Evolutionary conservation across 2,888 invertebrate genomes (phyloP).

Genomic region (Tyria jacobaeae): DNA sequence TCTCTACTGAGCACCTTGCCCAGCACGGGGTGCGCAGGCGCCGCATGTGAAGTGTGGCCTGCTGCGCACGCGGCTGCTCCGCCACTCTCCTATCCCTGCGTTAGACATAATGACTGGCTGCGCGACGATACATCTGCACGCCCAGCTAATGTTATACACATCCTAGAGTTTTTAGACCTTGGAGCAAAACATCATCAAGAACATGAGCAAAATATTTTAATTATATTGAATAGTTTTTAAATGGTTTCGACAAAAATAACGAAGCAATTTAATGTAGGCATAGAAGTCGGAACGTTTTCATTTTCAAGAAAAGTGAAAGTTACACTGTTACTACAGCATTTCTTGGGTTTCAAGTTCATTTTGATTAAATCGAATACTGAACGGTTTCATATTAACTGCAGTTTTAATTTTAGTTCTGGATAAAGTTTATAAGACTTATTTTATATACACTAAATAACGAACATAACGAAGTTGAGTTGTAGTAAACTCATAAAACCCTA

Average conservation of each 20-base stretch:
- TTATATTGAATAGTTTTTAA: conserved; percentile 16
- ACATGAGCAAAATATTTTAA: conserved; percentile 33
- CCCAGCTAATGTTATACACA: conserved; percentile 56
- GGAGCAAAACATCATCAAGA: conserved; percentile 40
- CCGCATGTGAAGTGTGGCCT: conserved; percentile 88
- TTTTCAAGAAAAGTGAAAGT: conserved; percentile 22
- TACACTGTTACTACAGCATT: conserved; percentile 34
- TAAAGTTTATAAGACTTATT: neutral
- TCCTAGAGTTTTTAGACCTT: conserved; percentile 53
- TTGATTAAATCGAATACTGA: conserved; percentile 49
- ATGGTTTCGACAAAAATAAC: conserved; percentile 26
- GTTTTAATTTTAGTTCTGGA: conserved; percentile 26
- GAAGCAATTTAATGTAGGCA: conserved; percentile 29
- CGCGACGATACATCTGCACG: conserved; percentile 64
- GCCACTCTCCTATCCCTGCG: conserved; percentile 85
- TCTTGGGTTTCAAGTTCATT: conserved; percentile 56
- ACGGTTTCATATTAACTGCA: conserved; percentile 52
- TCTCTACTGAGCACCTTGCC: conserved; percentile 91
- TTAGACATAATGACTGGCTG: conserved; percentile 82
- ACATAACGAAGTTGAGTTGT: no score
- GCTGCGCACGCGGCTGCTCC: conserved; percentile 78
- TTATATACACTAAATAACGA: no score
- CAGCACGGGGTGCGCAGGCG: conserved; percentile 93
- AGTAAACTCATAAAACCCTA: no score
- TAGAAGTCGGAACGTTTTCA: conserved; percentile 52